These are phyloP conservation scores for Troilus luridus DNA, from an alignment of 2,888 invertebrate species.

Conservation along the genomic window DNA sequence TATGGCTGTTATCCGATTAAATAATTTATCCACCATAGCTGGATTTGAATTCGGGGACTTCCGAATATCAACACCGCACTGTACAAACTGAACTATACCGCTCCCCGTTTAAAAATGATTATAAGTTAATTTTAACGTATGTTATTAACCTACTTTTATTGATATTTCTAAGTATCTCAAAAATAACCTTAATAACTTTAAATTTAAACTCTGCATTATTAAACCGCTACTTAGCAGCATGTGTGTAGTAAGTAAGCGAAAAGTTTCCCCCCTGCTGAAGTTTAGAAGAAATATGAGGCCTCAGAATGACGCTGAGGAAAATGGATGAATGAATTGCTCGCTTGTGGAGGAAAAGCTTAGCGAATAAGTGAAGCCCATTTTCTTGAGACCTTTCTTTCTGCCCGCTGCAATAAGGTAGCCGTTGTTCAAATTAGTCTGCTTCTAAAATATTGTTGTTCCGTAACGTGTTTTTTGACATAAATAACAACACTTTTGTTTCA, in stretches of 20 bases:
- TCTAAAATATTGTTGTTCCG: neutral
- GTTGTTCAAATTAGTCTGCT: neutral
- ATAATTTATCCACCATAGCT: too few relatives aligned
- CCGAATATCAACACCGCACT: too few relatives aligned
- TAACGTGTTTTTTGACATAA: too few relatives aligned
- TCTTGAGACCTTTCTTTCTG: neutral
- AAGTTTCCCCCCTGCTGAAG: neutral
- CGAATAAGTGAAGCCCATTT: neutral
- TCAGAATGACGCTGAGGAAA: neutral
- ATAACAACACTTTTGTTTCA: too few relatives aligned
- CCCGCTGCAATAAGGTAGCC: neutral
- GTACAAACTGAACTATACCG: too few relatives aligned
- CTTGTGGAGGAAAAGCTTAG: neutral
- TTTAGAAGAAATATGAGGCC: conserved; percentile 3
- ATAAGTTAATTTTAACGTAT: too few relatives aligned
- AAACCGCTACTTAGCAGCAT: neutral
- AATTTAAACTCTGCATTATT: neutral
- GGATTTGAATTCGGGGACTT: too few relatives aligned
- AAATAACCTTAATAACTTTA: neutral
- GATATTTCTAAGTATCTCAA: neutral
- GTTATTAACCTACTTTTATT: neutral
- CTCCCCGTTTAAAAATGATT: too few relatives aligned
- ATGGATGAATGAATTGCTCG: neutral
- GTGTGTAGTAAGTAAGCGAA: neutral
- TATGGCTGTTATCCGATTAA: too few relatives aligned